phyloP scores from a whole-genome alignment of 1,140 invertebrate genomes.

The Phthorimaea operculella region DNA sequence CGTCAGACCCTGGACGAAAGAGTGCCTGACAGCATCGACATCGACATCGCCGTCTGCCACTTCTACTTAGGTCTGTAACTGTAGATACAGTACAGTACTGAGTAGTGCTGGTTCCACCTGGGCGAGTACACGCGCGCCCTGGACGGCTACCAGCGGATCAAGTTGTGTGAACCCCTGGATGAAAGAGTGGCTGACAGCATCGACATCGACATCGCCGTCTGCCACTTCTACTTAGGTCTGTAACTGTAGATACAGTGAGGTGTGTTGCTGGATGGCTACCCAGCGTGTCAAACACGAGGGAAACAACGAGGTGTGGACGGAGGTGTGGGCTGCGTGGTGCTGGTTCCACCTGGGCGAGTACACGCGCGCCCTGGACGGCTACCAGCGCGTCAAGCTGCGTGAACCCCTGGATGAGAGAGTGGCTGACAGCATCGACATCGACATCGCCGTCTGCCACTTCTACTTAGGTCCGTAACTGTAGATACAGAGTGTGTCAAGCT shows the following conservation, averaged over 20 bases:
- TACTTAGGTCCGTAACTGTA: slow-evolving; percentile 87
- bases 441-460: slow-evolving; percentile 95
- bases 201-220: slow-evolving; percentile 88
- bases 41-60: slow-evolving; percentile 81
- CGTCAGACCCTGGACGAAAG: slow-evolving; percentile 41
- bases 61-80: slow-evolving; percentile 89
- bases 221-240: slow-evolving; percentile 94
- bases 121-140: no score
- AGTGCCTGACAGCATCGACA: slow-evolving; percentile 65
- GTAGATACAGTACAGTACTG: no score
- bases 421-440: slow-evolving; percentile 73
- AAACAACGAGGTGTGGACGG: slow-evolving; percentile 71
- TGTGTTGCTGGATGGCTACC: no score
- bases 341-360: slow-evolving; percentile 96
- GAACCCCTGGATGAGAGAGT: slow-evolving; percentile 48
- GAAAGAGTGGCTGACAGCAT: slow-evolving; percentile 66
- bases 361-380: slow-evolving; percentile 83
- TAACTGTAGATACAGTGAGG: no score
- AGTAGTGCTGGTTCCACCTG: no score
- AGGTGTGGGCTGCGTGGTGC: slow-evolving; percentile 94
- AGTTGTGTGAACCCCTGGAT: slow-evolving; percentile 43
- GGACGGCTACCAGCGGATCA: slow-evolving; percentile 74
- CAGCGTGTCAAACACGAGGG: no score
- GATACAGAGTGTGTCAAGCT: no score
- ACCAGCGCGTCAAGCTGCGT: slow-evolving; percentile 65